phyloP scores from a whole-genome alignment of 2,797 vertebrate species.

The Urosaurus nigricauda region DNA sequence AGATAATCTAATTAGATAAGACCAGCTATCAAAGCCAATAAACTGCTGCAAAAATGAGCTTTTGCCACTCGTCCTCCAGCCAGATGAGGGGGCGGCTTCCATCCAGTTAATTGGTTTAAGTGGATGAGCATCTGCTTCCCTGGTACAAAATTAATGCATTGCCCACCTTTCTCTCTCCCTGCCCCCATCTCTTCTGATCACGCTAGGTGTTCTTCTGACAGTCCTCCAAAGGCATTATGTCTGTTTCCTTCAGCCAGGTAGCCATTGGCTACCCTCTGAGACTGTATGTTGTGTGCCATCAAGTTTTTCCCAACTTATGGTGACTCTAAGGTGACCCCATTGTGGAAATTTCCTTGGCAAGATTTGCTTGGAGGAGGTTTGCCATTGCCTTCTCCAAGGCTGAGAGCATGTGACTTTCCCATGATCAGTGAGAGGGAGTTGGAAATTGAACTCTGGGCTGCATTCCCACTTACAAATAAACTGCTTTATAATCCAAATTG shows the following conservation, averaged over 20 bases:
- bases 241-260: no score
- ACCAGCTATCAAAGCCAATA: conserved; percentile 44
- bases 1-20: conserved; percentile 58
- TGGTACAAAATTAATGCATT: neutral
- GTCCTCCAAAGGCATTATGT: neutral
- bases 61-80: neutral
- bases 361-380: no score
- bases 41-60: conserved; percentile 24
- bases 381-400: no score
- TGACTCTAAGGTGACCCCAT: no score
- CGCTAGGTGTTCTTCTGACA: conserved; percentile 44
- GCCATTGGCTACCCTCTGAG: neutral
- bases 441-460: no score
- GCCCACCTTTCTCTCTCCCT: neutral
- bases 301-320: no score
- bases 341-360: no score
- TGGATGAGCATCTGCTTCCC: conserved; percentile 27
- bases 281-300: no score
- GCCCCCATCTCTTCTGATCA: neutral
- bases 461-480: no score
- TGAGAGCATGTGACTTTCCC: no score
- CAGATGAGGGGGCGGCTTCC: conserved; percentile 25
- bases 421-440: no score
- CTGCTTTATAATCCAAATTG: no score
- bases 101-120: conserved; percentile 37